Base-by-base conservation (phyloP, 2,113 vertebrate species). In the Ardeotis arabs region DNA sequence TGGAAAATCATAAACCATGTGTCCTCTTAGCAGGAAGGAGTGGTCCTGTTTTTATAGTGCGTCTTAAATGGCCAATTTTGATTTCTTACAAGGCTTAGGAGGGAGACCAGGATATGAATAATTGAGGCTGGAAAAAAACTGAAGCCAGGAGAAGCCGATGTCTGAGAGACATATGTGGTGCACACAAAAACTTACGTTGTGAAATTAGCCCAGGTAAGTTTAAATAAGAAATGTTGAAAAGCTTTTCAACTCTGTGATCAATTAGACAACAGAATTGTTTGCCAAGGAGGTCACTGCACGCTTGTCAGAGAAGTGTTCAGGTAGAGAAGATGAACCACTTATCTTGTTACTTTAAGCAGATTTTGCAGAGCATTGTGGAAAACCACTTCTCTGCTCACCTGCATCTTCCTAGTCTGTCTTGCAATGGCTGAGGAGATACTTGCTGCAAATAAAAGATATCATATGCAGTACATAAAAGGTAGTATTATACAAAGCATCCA, bases 1-100 rank as follows among this genome's bases (percentile, higher is more conserved):
- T 87, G 84, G 58, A 82, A 96, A 96, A 94, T 59, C 93, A 90
- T 72, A 91, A 91, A 49, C 47, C 9, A 19, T 79, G 85, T 78
- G 93, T 96, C 78, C 39, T 96, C 35, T 44, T 84, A 89, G 67
- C 55, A 82, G 41, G 45, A 89, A 87, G 70, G 69, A 79, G 69
- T 60, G 55, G 79, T 69, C 73, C 58, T 91, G 5, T 87, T 94
- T 92, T 95, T 79, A 59, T 56, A 84, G 70, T 39, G 29, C 49
- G 68, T 92, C 50, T 84, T 76, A 63, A 89, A 87, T 72, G 62
- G 44, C 75, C 87, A 78, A 17, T 77, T 84, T 90, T 87, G 79
- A 86, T 90, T 91, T 90, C 73, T 37, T 88, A 23, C 13, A 53
- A 52, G 72, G 17, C 39, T 93, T 91, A 94, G 64, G 12, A 87